These are phyloP conservation scores for Alitta virens DNA, from an alignment of 2,888 invertebrate species.

Conservation along the genomic window DNA sequence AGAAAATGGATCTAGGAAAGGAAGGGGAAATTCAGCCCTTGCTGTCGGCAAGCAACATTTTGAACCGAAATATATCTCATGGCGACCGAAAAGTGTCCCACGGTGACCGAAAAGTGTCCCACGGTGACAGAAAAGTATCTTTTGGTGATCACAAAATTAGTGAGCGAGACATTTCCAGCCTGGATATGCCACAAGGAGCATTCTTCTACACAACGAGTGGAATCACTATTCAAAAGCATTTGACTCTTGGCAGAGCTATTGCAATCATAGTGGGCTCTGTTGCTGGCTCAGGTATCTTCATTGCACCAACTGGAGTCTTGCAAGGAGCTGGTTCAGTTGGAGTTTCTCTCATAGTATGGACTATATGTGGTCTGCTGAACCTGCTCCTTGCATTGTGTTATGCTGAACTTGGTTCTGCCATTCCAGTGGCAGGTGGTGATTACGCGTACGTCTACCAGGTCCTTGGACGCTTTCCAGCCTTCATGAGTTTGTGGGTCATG, in stretches of 20 bases:
- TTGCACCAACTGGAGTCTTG: slow-evolving; percentile 14
- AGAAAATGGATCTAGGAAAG: too few relatives aligned
- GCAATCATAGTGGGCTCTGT: slow-evolving; percentile 16
- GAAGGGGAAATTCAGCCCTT: too few relatives aligned
- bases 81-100: too few relatives aligned
- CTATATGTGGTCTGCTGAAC: slow-evolving; percentile 10
- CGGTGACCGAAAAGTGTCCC: too few relatives aligned
- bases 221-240: slow-evolving; percentile 8
- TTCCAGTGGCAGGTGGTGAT: slow-evolving; percentile 19
- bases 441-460: slow-evolving; percentile 15
- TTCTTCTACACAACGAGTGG: slow-evolving; percentile 2
- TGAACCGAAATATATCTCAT: too few relatives aligned
- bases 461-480: slow-evolving; percentile 15
- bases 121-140: too few relatives aligned
- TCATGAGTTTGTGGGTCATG: slow-evolving; percentile 13
- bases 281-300: slow-evolving; percentile 16
- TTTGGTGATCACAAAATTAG: too few relatives aligned
- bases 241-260: slow-evolving; percentile 6
- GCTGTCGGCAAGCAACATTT: too few relatives aligned
- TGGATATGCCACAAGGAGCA: too few relatives aligned
- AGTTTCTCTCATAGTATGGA: slow-evolving; percentile 14
- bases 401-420: slow-evolving; percentile 14
- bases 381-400: slow-evolving; percentile 18
- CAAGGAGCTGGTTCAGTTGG: slow-evolving; percentile 14
- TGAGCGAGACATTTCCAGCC: too few relatives aligned